phyloP scores from a whole-genome alignment of 2,888 invertebrate species.

The Anaspis maculata region DNA sequence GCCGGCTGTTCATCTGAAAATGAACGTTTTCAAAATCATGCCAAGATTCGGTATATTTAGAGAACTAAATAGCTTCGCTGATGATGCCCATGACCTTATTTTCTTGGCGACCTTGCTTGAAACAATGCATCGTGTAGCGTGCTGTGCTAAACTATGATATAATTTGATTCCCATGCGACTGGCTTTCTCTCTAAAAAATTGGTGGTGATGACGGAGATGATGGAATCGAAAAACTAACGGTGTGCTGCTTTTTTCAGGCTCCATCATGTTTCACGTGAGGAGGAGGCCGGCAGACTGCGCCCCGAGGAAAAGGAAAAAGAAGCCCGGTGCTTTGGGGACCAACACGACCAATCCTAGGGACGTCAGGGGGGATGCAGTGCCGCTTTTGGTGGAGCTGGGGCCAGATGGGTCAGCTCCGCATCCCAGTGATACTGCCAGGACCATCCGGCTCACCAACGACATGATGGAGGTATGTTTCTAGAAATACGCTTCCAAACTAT shows the following conservation, averaged over 20 bases:
- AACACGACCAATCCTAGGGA: slow-evolving; percentile 50
- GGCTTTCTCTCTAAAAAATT: too few relatives aligned
- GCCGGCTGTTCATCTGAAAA: slow-evolving; percentile 7
- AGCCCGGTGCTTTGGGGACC: slow-evolving; percentile 45
- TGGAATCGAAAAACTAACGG: too few relatives aligned
- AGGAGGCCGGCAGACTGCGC: slow-evolving; percentile 87
- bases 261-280: slow-evolving; percentile 95
- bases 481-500: not conserved
- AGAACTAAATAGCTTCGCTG: too few relatives aligned
- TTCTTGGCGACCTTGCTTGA: too few relatives aligned
- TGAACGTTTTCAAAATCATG: slow-evolving; percentile 10
- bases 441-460: slow-evolving; percentile 53
- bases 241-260: slow-evolving; percentile 59
- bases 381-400: slow-evolving; percentile 72
- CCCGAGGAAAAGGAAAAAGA: slow-evolving; percentile 81
- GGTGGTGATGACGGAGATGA: too few relatives aligned
- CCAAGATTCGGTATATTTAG: slow-evolving; percentile 11
- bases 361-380: slow-evolving; percentile 52
- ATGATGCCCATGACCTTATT: too few relatives aligned
- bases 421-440: slow-evolving; percentile 52
- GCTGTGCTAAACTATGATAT: too few relatives aligned
- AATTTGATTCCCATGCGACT: too few relatives aligned
- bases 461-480: slow-evolving; percentile 54
- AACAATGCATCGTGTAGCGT: too few relatives aligned
- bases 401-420: slow-evolving; percentile 63